Base-by-base conservation (phyloP, 2,113 vertebrate genomes). In the Melanotaenia duboulayi region DNA sequence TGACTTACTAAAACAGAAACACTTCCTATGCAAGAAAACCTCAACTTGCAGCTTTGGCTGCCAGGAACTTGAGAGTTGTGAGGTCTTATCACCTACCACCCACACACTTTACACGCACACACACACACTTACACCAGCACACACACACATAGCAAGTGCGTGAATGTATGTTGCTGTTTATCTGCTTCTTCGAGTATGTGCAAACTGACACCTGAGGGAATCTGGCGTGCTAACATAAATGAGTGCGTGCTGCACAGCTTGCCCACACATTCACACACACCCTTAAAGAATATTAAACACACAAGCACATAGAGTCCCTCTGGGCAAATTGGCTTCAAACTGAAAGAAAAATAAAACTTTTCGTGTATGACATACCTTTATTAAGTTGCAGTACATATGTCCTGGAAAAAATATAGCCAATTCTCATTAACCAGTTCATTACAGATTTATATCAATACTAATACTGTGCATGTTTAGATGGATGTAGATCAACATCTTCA, bases 201-300 rank as follows among this genome's bases (percentile, higher is more conserved):
- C 4, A 40, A 64, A 67, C 58, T 60, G 20, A 42, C 24, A 69
- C 90, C 81, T 84, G 44, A 85, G 78, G 89, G 79, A 49, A 88
- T 88, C 65, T 90, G 86, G 83, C n/a, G 48, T 83, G 76, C 59
- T 71, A 63, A 77, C 71, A 74, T 66, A 79, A 11, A 58, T 55
- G 74, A 58, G 83, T 89, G 84, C 65, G 73, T 90, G 82, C 70
- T 78, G 63, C 78, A 42, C 69, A 60, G 59, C 39, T 59, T 77
- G 56, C 73, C 73, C 76, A 87, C 80, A 72, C 68, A 81, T 59
- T 69, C 78, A 59, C 13, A 57, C 83, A 83, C 83, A 63, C 81
- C 57, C 55, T 71, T 11, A 2, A 1, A 19, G 11, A 44, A 14
- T 11, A 37, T 10, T 28, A 68, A 48, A 74, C 49, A 60, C 32